A percentile compares a stretch with the other conserved stretches of the same genome.
Evolutionary conservation across 2,113 vertebrate genomes (phyloP).

Genomic region (Pipa parva): DNA sequence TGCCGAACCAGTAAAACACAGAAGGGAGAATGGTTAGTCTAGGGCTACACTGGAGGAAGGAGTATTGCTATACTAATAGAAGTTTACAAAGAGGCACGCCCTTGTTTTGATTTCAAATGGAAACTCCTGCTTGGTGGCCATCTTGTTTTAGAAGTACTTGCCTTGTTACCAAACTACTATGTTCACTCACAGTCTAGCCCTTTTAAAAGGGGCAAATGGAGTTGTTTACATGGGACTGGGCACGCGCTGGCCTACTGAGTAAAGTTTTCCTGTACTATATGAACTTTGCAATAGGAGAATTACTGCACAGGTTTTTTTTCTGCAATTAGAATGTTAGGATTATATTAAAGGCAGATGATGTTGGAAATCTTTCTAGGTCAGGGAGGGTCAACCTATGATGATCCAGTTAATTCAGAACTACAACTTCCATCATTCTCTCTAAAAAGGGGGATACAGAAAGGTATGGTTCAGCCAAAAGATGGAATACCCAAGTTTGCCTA

Average conservation of each 20-base stretch:
- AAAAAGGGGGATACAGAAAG: not conserved
- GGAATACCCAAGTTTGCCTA: not conserved
- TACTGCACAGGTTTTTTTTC: too few relatives aligned
- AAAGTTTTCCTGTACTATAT: not conserved
- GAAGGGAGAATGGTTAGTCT: too few relatives aligned
- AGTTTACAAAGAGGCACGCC: not conserved
- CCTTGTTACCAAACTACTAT: not conserved
- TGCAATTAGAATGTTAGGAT: not conserved
- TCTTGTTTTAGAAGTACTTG: slow-evolving; percentile 15
- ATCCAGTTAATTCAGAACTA: not conserved
- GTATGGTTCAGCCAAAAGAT: not conserved
- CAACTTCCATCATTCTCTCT: not conserved
- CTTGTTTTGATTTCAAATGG: not conserved
- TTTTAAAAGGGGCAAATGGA: not conserved
- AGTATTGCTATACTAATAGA: not conserved
- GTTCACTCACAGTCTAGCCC: not conserved
- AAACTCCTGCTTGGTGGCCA: not conserved
- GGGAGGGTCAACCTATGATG: not conserved
- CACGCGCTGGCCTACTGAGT: not conserved
- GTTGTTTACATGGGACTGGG: not conserved
- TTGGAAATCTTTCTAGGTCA: not conserved
- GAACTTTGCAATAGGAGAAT: not conserved
- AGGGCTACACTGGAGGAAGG: too few relatives aligned
- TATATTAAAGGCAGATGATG: not conserved
- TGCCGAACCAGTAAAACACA: not conserved